phyloP scores from a whole-genome alignment of 2,113 vertebrate species.

The Hippocampus zosterae region DNA sequence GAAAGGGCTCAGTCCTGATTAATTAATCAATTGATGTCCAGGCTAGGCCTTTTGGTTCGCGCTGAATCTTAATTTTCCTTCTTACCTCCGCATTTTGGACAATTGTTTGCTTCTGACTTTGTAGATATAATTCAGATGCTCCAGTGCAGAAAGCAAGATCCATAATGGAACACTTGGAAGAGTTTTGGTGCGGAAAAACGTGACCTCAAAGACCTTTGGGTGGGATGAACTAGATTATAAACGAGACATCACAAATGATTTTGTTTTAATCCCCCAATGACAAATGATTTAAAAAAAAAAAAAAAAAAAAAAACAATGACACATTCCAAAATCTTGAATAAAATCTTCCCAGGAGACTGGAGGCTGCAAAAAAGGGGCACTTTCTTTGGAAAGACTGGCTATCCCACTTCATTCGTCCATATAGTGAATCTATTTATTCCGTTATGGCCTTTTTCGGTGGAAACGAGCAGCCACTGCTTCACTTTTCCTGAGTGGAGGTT shows the following conservation, averaged over 20 bases:
- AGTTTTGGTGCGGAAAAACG: background rate
- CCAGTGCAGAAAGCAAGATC: background rate
- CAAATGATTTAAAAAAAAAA: no score
- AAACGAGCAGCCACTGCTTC: slow-evolving; percentile 52
- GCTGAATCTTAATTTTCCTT: background rate
- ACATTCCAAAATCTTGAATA: background rate
- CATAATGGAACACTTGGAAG: background rate
- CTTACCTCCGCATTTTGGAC: background rate
- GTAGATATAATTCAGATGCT: background rate
- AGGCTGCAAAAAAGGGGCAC: background rate
- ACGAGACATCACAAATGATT: background rate
- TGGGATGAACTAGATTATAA: background rate
- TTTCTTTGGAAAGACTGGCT: background rate
- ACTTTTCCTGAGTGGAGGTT: slow-evolving; percentile 57
- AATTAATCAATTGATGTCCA: background rate
- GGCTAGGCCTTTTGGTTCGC: background rate
- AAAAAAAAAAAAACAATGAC: no score
- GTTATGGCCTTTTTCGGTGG: slow-evolving; percentile 45
- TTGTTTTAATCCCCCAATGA: no score
- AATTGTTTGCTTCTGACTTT: background rate
- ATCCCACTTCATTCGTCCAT: background rate
- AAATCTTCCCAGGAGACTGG: background rate
- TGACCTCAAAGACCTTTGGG: background rate
- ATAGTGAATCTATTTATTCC: slow-evolving; percentile 35
- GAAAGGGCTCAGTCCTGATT: background rate